Evolutionary conservation across 2,113 vertebrate species (phyloP).

Genomic region (Uropsilus gracilis): DNA sequence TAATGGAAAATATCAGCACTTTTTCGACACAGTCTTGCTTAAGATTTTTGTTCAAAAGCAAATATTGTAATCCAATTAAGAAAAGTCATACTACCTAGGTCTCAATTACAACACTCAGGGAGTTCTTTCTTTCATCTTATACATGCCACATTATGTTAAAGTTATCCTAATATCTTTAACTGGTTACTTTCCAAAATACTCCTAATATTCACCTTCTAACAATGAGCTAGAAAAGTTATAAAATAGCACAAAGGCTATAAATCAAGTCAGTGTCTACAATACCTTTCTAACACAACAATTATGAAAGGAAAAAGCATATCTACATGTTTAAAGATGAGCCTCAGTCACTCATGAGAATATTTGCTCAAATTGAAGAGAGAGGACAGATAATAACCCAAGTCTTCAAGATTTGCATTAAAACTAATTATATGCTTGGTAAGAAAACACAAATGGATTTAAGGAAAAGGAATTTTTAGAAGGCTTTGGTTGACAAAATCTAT

Average conservation of each 20-base stretch:
- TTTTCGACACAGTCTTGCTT: not conserved
- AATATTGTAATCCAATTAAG: slow-evolving; percentile 36
- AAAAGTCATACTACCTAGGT: not conserved
- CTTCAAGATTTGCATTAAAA: not conserved
- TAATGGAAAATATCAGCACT: slow-evolving; percentile 19
- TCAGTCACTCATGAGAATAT: not conserved
- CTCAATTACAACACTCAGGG: not conserved
- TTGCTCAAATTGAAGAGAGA: not conserved
- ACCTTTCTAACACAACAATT: not conserved
- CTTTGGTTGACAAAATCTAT: not conserved
- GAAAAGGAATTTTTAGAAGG: not conserved
- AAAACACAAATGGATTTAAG: not conserved
- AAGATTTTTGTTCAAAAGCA: not conserved
- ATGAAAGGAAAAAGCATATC: not conserved
- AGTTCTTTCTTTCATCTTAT: not conserved
- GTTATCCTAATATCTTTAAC: not conserved
- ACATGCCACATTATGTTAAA: not conserved
- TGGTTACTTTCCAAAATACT: slow-evolving; percentile 28
- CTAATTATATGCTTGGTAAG: not conserved
- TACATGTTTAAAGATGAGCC: not conserved
- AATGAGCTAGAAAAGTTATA: no score
- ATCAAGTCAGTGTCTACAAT: not conserved
- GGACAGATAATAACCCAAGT: not conserved
- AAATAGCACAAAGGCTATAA: not conserved
- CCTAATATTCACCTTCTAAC: not conserved